Base-by-base conservation (phyloP, 1,140 invertebrate genomes). In the Drosophila lowei region DNA sequence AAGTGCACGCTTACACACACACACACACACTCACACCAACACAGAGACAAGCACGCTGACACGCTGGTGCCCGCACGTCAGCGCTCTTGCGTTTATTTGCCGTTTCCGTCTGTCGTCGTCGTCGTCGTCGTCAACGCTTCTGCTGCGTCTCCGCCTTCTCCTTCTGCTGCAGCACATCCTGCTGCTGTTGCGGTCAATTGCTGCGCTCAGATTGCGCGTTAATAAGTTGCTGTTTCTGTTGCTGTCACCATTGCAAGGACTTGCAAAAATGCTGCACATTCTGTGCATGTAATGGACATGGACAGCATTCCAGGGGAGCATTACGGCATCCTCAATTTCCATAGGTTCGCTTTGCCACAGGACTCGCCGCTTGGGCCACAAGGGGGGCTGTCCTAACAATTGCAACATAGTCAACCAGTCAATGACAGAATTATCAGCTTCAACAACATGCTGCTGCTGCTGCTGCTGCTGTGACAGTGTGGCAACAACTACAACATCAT, bases 41-140 rank as follows among this genome's bases (percentile, higher is more conserved):
- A 73, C 71, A 73, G 75, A 58, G 61, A 74, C 70, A 63, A 57
- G 41, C 34, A 54, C 59, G 52, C 52, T 70, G 73, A 77, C 68
- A 65, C 67, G 72, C 55, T 59, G 73, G 59, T 59, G 71, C 72
- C 81, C 80, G 81, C 79, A 85, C 80, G 79, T 83, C 76, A 83
- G 72, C 80, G 80, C 80, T 77, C 78, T 70, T 86, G 81, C 83
- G 83, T 86, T 86, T 86, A 86, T 86, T 86, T 86, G 83, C 83
- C 81, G 81, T 86, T 88, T 86, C 81, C 81, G 81, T 67, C 79
- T 86, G 78, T 65, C 77, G 59, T 65, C 76, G 57, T 62, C 63
- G 16, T 16, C 63, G 48, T 49, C 50, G 43, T 43, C 66, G 55
- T 66, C 54, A 55, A 21, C 21, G 49, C 44, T 50, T 38, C 21